Evolutionary conservation across 1,140 invertebrate species (phyloP).

Genomic region (Sinonovacula constricta): DNA sequence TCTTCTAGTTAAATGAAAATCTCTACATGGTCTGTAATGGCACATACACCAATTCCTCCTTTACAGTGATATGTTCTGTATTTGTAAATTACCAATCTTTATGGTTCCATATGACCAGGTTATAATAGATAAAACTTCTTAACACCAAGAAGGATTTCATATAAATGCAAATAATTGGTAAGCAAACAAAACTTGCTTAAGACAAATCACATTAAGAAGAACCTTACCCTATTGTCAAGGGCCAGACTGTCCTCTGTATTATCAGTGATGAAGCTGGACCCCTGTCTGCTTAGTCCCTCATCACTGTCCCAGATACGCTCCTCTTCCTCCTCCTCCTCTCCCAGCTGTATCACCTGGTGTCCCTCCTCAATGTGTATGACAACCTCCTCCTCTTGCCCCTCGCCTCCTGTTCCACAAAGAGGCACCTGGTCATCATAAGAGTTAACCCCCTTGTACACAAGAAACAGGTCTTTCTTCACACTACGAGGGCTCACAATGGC

Average conservation of each 20-base stretch:
- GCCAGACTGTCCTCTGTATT: conserved; percentile 73
- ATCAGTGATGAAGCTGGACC: conserved; percentile 74
- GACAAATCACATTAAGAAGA: too few relatives aligned
- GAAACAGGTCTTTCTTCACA: conserved; percentile 12
- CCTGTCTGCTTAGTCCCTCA: conserved; percentile 68
- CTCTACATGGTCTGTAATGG: too few relatives aligned
- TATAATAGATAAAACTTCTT: too few relatives aligned
- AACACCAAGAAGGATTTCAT: too few relatives aligned
- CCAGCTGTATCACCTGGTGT: conserved; percentile 32
- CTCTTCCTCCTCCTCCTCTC: conserved; percentile 35
- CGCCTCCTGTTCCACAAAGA: conserved; percentile 2
- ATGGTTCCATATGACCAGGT: too few relatives aligned
- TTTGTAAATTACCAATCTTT: too few relatives aligned
- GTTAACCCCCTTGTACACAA: neutral
- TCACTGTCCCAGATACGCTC: conserved; percentile 30
- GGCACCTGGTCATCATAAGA: conserved; percentile 8
- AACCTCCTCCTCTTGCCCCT: neutral
- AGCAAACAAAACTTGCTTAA: too few relatives aligned
- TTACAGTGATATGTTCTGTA: too few relatives aligned
- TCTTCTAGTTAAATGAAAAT: too few relatives aligned
- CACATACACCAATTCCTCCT: too few relatives aligned
- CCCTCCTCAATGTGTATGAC: conserved; percentile 1
- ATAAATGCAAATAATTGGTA: too few relatives aligned
- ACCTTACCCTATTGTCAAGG: conserved; percentile 85
- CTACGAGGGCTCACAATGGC: conserved; percentile 49